Conservation (phyloP, 1,140 invertebrate species). For the Whitmania pigra region DNA sequence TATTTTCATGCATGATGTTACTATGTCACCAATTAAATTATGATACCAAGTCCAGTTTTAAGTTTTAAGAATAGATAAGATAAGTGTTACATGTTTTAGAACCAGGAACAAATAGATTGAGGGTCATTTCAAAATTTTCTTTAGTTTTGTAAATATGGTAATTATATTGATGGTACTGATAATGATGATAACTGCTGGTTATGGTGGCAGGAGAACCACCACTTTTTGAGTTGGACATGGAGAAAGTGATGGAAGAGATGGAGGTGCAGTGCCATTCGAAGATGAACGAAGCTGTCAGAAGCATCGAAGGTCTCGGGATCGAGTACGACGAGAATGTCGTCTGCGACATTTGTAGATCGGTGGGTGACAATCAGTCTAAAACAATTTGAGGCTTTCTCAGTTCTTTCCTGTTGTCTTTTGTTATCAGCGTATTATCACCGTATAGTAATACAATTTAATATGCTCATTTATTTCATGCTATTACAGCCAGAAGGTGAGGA, state of each 20-base stretch:
- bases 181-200: not conserved
- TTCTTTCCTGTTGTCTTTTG: too few species aligned
- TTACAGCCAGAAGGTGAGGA: conserved; percentile 83
- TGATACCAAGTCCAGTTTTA: too few species aligned
- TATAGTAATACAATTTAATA: not conserved
- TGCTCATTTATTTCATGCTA: conserved; percentile 26
- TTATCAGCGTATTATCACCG: not conserved
- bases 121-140: conserved; percentile 2
- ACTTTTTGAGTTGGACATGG: conserved; percentile 72
- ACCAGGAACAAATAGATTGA: too few species aligned
- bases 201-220: conserved; percentile 35
- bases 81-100: too few species aligned
- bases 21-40: too few species aligned
- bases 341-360: conserved; percentile 91
- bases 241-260: conserved; percentile 78
- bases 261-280: conserved; percentile 80
- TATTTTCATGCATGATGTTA: too few species aligned
- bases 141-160: not conserved
- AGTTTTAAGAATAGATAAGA: too few species aligned
- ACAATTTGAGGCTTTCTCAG: too few species aligned
- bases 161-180: not conserved
- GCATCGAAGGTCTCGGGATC: conserved; percentile 82
- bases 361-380: conserved; percentile 42
- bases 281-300: conserved; percentile 80
- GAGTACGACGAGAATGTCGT: conserved; percentile 97